Evolutionary conservation across 1,140 invertebrate genomes (phyloP).

Genomic region (Stenopsyche tienmushanensis): DNA sequence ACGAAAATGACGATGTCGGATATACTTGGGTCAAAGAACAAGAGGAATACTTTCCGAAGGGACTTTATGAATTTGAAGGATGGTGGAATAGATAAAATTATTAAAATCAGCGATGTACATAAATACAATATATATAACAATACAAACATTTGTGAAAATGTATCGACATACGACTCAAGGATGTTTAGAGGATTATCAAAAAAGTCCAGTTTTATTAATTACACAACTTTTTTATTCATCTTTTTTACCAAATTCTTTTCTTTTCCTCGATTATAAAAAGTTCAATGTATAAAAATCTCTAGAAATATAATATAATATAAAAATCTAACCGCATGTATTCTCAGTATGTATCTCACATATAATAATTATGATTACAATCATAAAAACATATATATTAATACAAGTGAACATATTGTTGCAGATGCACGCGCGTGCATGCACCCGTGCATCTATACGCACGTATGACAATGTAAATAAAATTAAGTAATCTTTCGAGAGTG

Average conservation of each 20-base stretch:
- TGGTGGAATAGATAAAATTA: slow-evolving; percentile 28
- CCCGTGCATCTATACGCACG: no score
- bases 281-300: slow-evolving; percentile 42
- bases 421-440: no score
- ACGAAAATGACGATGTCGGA: slow-evolving; percentile 8
- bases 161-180: neutral
- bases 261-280: slow-evolving; percentile 38
- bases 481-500: neutral
- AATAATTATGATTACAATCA: neutral
- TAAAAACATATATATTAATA: neutral
- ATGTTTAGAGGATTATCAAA: neutral
- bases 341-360: neutral
- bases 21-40: neutral
- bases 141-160: neutral
- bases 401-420: no score
- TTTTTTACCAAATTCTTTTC: slow-evolving; percentile 23
- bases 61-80: slow-evolving; percentile 24
- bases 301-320: slow-evolving; percentile 39
- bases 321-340: slow-evolving; percentile 34
- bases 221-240: slow-evolving; percentile 8
- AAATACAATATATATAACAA: neutral
- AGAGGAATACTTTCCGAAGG: slow-evolving; percentile 13
- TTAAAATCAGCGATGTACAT: neutral
- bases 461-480: slow-evolving; percentile 6
- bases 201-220: neutral